These are phyloP conservation scores for Heliornis fulica DNA, from an alignment of 2,113 vertebrate species.

Conservation along the genomic window DNA sequence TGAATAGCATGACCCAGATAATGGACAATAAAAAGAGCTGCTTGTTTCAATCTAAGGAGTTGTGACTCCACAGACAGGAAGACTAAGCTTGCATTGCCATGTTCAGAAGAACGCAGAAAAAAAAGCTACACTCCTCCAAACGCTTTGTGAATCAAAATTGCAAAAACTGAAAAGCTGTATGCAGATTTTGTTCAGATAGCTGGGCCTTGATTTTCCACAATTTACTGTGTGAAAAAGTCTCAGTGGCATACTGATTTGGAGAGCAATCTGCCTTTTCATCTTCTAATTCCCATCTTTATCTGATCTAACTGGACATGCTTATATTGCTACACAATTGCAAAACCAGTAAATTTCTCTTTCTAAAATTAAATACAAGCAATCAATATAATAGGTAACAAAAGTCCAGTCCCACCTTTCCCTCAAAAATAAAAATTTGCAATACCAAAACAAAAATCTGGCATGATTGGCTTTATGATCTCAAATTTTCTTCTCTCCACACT, in stretches of 20 bases:
- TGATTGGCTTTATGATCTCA: neutral
- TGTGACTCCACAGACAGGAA: neutral
- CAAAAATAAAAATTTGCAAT: neutral
- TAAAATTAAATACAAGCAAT: neutral
- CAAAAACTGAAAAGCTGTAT: neutral
- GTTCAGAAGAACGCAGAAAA: neutral
- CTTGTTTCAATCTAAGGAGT: neutral
- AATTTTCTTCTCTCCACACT: neutral
- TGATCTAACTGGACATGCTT: neutral
- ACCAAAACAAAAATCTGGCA: neutral
- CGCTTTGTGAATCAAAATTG: neutral
- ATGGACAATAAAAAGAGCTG: neutral
- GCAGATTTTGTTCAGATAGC: neutral
- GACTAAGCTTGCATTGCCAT: neutral
- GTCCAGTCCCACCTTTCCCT: accelerated
- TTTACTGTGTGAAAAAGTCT: neutral
- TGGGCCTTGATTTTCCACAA: neutral
- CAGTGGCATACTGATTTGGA: neutral
- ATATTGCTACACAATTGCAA: neutral
- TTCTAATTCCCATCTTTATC: neutral
- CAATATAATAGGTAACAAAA: neutral
- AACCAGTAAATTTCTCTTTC: neutral
- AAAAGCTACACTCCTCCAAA: neutral
- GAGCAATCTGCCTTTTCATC: neutral
- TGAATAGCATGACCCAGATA: neutral